Evolutionary conservation across 2,888 invertebrate genomes (phyloP).

Genomic region (Drosophila macrospina): DNA sequence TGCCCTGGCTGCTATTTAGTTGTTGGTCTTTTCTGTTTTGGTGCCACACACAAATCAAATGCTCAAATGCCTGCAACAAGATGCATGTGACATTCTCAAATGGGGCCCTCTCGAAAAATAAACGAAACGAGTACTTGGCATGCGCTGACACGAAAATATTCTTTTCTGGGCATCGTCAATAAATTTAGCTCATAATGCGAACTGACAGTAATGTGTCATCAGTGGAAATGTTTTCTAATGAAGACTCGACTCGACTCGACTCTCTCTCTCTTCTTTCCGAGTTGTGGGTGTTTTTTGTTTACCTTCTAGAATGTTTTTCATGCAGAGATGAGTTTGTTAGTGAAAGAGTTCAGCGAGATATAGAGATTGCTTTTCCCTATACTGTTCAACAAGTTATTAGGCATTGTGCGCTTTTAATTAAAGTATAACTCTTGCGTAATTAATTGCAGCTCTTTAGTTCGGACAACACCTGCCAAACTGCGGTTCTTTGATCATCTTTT

Average conservation of each 20-base stretch:
- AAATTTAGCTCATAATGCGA: constrained; percentile 75
- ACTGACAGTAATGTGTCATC: constrained; percentile 78
- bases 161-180: constrained; percentile 66
- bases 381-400: constrained; percentile 2
- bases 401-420: constrained; percentile 13
- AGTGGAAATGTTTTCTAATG: constrained; percentile 69
- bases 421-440: neutral
- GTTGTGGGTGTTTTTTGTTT: constrained; percentile 11
- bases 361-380: neutral
- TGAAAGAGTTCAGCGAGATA: neutral
- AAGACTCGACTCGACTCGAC: constrained; percentile 31
- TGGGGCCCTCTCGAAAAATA: constrained; percentile 22
- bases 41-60: constrained; percentile 62
- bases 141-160: constrained; percentile 77
- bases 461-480: constrained; percentile 36
- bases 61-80: constrained; percentile 60
- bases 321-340: constrained; percentile 2
- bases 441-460: constrained; percentile 18
- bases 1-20: neutral
- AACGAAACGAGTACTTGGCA: constrained; percentile 58
- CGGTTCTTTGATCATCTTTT: constrained; percentile 29
- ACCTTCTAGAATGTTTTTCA: constrained; percentile 5
- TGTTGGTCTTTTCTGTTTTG: constrained; percentile 21
- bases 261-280: neutral
- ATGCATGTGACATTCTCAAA: constrained; percentile 57